A percentile compares a stretch with the other conserved stretches of the same genome.
These are phyloP conservation scores for Lithophane ornitopus DNA, from an alignment of 2,888 invertebrate species.

Conservation along the genomic window DNA sequence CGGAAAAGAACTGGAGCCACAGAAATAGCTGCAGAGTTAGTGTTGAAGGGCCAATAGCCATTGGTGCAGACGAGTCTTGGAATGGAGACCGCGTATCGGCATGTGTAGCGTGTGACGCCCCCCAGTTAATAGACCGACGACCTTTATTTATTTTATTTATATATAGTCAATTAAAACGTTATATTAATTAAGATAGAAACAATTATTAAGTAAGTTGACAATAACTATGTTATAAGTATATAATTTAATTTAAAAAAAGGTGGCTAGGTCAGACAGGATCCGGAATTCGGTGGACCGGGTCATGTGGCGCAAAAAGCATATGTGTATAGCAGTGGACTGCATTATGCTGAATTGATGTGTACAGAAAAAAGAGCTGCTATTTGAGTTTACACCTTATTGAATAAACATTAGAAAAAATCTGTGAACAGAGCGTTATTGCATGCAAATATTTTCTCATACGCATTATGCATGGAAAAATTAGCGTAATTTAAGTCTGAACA, in stretches of 20 bases:
- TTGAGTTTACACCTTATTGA: slow-evolving; percentile 22
- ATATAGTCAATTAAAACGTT: too few relatives aligned
- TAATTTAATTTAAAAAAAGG: not conserved
- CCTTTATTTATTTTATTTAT: too few relatives aligned
- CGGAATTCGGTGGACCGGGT: not conserved
- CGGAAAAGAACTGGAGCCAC: not conserved
- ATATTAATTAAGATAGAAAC: too few relatives aligned
- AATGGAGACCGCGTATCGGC: not conserved
- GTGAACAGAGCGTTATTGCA: slow-evolving; percentile 26
- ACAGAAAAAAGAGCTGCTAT: not conserved
- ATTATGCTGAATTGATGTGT: not conserved
- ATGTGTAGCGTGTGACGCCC: not conserved
- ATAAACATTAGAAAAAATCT: slow-evolving; percentile 44
- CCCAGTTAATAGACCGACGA: not conserved
- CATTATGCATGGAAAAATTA: slow-evolving; percentile 50
- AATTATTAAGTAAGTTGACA: too few relatives aligned
- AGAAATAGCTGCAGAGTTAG: not conserved
- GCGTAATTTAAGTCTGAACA: slow-evolving; percentile 52
- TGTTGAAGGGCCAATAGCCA: not conserved
- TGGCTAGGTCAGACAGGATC: not conserved
- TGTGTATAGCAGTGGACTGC: not conserved
- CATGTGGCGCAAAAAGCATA: not conserved
- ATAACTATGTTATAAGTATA: too few relatives aligned
- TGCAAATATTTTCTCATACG: slow-evolving; percentile 41
- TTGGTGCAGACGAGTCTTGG: not conserved